Base-by-base conservation (phyloP, 2,797 vertebrate genomes). In the Allobates femoralis region DNA sequence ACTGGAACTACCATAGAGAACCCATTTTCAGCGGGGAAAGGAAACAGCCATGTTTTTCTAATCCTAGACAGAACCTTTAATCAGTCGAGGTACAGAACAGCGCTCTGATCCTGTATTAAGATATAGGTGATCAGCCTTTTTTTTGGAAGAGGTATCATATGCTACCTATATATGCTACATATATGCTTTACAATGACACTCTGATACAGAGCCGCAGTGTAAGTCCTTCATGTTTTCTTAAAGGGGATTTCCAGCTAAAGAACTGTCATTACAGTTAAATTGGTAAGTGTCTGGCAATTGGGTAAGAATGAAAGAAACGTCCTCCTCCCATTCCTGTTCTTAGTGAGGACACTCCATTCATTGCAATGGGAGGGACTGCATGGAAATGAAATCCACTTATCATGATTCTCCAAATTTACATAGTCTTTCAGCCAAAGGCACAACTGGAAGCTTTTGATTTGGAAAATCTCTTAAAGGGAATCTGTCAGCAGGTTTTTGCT, bases 191-290 rank as follows among this genome's bases (percentile, higher is more conserved):
- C 28, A 18, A 19, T 67, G 28, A 3, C 21, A 75, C 41, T 75
- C n/a, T 75, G 71, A 74, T 74, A 18, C 73, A 53, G 23, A 51
- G 73, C 26, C 30, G 18, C 74, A 21, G 18, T 76, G 50, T 56
- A 56, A 37, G 32, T 69, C 18, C 23, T 69, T 41, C 19, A 23
- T 69, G 18, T 69, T 23, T 69, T 19, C 12, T 67, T 23, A 69
- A 37, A 73, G 69, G 69, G 69, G 69, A 23, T 46, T 67, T 73
- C 69, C 69, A 73, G 69, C 37, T 46, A n/a, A 73, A 46, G 18
- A 46, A 73, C 30, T 73, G 16, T 66, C 64, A 66, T 14, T 30
- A 28, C 23, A 71, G 19, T 69, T 32, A 37, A 19, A 11, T 26
- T 37, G 66, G 3, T 67, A 5, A 0, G 3, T 2, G 7, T 67